Conservation (phyloP, 1,140 invertebrate species). For the Acyrthosiphon pisum region DNA sequence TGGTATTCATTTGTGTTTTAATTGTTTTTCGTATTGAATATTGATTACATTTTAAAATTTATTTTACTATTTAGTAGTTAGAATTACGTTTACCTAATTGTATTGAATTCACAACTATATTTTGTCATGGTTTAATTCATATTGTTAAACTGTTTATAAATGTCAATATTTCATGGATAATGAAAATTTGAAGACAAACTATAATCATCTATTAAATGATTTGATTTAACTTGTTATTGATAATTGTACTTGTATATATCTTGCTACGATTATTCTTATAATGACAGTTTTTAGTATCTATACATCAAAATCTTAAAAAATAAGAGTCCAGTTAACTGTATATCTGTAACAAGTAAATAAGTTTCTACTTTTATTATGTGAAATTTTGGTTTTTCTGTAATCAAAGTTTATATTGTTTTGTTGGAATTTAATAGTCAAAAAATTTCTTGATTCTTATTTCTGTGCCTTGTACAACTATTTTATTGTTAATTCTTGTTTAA, state of each 20-base stretch:
- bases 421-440: not conserved
- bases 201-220: not conserved
- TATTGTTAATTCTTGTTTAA: not conserved
- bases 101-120: not conserved
- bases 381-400: not conserved
- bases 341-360: not conserved
- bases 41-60: not conserved
- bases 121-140: not conserved
- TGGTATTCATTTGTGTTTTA: too few relatives aligned
- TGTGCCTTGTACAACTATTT: not conserved
- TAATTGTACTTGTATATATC: not conserved
- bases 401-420: not conserved
- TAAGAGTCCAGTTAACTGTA: not conserved
- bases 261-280: not conserved
- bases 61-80: not conserved
- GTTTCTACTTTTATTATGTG: not conserved
- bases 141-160: not conserved
- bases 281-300: too few relatives aligned
- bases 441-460: not conserved
- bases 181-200: not conserved
- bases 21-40: not conserved
- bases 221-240: not conserved
- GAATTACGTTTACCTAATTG: not conserved
- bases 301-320: not conserved
- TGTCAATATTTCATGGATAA: too few relatives aligned